phyloP scores from a whole-genome alignment of 2,888 invertebrate species.

The Hipparchia sbordonii region DNA sequence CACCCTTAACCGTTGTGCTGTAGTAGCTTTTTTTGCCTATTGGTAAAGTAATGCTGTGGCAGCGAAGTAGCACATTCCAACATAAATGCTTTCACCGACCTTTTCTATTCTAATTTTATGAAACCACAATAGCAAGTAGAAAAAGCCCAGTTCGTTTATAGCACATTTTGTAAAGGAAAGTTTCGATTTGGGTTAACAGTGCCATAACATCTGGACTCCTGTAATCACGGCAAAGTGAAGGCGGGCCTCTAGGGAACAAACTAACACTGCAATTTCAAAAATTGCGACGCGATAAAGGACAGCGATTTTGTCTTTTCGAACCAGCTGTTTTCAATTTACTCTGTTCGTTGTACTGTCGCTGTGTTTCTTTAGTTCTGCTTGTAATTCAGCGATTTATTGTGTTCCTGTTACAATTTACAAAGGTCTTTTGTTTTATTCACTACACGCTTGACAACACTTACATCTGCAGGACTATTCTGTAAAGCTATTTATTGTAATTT shows the following conservation, averaged over 20 bases:
- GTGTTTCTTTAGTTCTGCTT: constrained; percentile 15
- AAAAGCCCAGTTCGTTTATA: constrained; percentile 18
- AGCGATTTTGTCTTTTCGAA: constrained; percentile 37
- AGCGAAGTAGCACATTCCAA: neutral
- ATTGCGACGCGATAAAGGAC: constrained; percentile 63
- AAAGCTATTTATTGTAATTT: too few relatives aligned
- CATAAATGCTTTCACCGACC: neutral
- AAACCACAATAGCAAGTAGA: neutral
- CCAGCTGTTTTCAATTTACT: constrained; percentile 33
- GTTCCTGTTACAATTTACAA: constrained; percentile 1
- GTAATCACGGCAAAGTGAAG: constrained; percentile 61
- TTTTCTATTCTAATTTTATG: constrained; percentile 1
- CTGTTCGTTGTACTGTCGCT: neutral
- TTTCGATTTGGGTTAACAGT: constrained; percentile 60
- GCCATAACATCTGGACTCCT: constrained; percentile 55
- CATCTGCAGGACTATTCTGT: too few relatives aligned
- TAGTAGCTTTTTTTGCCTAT: too few relatives aligned
- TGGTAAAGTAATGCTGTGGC: neutral
- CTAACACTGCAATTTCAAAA: constrained; percentile 63
- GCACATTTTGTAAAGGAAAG: constrained; percentile 49
- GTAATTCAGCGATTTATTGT: constrained; percentile 16
- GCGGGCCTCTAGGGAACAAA: constrained; percentile 43
- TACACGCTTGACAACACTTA: too few relatives aligned
- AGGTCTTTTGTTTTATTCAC: neutral
- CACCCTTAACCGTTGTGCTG: too few relatives aligned